Percentiles rank a stretch among this genome's conserved stretches.
phyloP scores from a whole-genome alignment of 92 coral and sea anemone species.

The Paragorgia papillata region DNA sequence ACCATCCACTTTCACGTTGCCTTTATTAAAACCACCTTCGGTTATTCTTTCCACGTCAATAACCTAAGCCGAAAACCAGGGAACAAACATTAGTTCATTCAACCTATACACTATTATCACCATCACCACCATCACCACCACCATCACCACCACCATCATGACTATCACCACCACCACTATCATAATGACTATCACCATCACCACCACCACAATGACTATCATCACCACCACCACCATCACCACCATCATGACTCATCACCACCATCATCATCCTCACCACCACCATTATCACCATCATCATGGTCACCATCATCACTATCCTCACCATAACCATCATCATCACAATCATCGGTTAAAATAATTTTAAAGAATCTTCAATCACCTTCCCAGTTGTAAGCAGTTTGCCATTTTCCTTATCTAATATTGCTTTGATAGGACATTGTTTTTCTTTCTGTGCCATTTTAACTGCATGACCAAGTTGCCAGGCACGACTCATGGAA shows the following conservation, averaged over 20 bases:
- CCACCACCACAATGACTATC: background rate
- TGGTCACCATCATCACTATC: too few relatives aligned
- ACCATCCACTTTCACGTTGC: slow-evolving; percentile 69
- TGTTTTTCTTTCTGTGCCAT: slow-evolving; percentile 74
- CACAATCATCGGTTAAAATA: background rate
- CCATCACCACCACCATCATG: background rate
- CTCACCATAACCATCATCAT: too few relatives aligned
- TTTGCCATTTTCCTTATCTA: slow-evolving; percentile 75
- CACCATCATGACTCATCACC: background rate
- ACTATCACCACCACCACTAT: background rate
- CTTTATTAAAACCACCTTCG: slow-evolving; percentile 72
- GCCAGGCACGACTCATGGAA: slow-evolving; percentile 82
- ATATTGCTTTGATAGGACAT: slow-evolving; percentile 74
- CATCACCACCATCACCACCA: background rate
- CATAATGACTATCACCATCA: background rate
- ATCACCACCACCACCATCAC: background rate
- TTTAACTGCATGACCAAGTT: slow-evolving; percentile 77
- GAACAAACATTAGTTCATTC: background rate
- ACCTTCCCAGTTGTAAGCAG: slow-evolving; percentile 86
- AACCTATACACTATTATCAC: background rate
- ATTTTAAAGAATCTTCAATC: background rate
- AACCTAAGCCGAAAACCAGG: slow-evolving; percentile 51
- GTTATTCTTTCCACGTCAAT: slow-evolving; percentile 75
- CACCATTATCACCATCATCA: too few relatives aligned
- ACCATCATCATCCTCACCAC: background rate